Evolutionary conservation across 2,797 vertebrate species (phyloP).

Genomic region (Echeneis naucrates): DNA sequence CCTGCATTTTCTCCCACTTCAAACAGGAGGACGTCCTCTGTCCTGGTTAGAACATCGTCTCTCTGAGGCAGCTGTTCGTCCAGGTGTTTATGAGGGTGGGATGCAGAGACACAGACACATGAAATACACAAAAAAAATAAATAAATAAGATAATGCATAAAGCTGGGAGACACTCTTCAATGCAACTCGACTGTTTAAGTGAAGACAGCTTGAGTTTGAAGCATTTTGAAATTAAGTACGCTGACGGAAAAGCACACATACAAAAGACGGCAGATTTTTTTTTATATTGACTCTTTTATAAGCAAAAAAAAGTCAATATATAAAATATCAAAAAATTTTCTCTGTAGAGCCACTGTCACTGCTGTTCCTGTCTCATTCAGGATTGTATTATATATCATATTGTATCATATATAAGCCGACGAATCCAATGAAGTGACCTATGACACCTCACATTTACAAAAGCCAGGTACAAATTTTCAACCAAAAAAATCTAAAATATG

Average conservation of each 20-base stretch:
- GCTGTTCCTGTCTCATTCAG: too few species aligned
- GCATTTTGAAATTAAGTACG: neutral
- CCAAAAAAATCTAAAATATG: neutral
- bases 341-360: too few species aligned
- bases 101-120: neutral
- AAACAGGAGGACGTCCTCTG: conserved; percentile 29
- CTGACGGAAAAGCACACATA: neutral
- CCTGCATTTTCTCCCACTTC: conserved; percentile 48
- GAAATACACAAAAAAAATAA: conserved; percentile 12
- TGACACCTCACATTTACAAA: neutral
- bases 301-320: neutral
- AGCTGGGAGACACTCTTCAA: too few species aligned
- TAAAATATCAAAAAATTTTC: too few species aligned
- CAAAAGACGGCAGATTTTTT: neutral
- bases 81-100: conserved; percentile 42
- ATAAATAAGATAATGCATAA: too few species aligned
- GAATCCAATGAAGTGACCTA: too few species aligned
- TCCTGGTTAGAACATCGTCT: conserved; percentile 5
- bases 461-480: neutral
- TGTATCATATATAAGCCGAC: neutral
- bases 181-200: too few species aligned
- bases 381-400: too few species aligned
- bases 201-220: too few species aligned
- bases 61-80: conserved; percentile 52
- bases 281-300: neutral